phyloP scores from a whole-genome alignment of 2,113 vertebrate genomes.

The Scomber japonicus region DNA sequence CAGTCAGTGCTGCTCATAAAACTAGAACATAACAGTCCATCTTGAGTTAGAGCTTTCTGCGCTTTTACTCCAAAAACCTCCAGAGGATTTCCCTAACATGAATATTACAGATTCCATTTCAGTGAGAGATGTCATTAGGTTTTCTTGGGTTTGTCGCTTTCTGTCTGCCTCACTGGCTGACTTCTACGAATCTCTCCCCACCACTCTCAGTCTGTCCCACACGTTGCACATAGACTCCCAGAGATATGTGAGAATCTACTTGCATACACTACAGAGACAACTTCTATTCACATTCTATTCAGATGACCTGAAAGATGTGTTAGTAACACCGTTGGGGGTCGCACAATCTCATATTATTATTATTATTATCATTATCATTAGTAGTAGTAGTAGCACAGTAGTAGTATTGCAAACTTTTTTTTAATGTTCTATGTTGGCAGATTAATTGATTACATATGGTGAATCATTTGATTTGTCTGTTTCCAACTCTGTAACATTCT shows the following conservation, averaged over 20 bases:
- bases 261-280: background rate
- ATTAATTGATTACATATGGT: too few species aligned
- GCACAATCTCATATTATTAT: too few species aligned
- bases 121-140: constrained; percentile 30
- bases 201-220: background rate
- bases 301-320: too few species aligned
- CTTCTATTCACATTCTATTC: too few species aligned
- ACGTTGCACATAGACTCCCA: background rate
- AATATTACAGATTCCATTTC: constrained; percentile 49
- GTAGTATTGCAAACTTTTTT: too few species aligned
- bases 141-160: constrained; percentile 36
- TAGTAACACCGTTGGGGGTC: too few species aligned
- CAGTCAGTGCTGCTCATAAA: constrained; percentile 16
- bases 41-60: constrained; percentile 39
- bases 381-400: too few species aligned
- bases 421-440: too few species aligned
- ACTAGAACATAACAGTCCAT: constrained; percentile 28
- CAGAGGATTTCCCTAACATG: constrained; percentile 48
- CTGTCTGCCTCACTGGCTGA: constrained; percentile 34
- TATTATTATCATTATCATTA: too few species aligned
- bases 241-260: background rate
- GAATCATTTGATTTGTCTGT: too few species aligned
- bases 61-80: constrained; percentile 50
- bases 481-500: too few species aligned
- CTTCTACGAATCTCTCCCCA: background rate